These are phyloP conservation scores for Chaetodon trifasciatus DNA, from an alignment of 2,797 vertebrate genomes.

Conservation along the genomic window DNA sequence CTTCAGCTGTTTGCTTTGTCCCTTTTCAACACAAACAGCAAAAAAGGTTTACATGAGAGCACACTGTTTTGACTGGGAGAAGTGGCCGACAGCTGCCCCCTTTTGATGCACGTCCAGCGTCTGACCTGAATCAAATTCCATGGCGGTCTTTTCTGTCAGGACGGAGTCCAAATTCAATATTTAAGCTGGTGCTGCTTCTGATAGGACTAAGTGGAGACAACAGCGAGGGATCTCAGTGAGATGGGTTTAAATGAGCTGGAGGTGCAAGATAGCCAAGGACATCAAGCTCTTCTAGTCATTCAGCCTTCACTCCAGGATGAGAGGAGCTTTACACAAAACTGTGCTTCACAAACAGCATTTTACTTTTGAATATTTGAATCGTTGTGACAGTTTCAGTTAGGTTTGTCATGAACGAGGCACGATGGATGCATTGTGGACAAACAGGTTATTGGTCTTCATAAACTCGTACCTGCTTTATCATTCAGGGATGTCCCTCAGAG, in stretches of 20 bases:
- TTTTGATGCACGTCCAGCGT: slow-evolving; percentile 78
- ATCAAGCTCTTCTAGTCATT: slow-evolving; percentile 19
- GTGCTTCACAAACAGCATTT: neutral
- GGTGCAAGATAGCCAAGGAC: slow-evolving; percentile 26
- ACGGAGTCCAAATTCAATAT: slow-evolving; percentile 81
- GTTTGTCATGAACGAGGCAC: neutral
- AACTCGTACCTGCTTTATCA: neutral
- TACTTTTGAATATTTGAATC: neutral
- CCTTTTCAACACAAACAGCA: slow-evolving; percentile 72
- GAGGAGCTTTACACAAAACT: neutral
- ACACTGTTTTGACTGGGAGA: slow-evolving; percentile 80
- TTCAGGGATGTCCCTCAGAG: neutral
- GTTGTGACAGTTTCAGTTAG: neutral
- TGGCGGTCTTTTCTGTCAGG: slow-evolving; percentile 42
- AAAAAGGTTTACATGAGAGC: slow-evolving; percentile 67
- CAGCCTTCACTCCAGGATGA: slow-evolving; percentile 8
- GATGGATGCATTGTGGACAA: neutral
- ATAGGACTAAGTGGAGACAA: slow-evolving; percentile 55
- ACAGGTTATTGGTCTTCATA: neutral
- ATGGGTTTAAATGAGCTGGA: slow-evolving; percentile 29
- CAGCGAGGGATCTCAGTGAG: slow-evolving; percentile 21
- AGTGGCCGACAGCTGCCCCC: slow-evolving; percentile 64
- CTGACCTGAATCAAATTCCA: slow-evolving; percentile 72
- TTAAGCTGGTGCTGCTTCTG: slow-evolving; percentile 66
- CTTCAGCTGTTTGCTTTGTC: slow-evolving; percentile 61